Base-by-base conservation (phyloP, 2,113 vertebrate species). In the Mormyrus lacerda region DNA sequence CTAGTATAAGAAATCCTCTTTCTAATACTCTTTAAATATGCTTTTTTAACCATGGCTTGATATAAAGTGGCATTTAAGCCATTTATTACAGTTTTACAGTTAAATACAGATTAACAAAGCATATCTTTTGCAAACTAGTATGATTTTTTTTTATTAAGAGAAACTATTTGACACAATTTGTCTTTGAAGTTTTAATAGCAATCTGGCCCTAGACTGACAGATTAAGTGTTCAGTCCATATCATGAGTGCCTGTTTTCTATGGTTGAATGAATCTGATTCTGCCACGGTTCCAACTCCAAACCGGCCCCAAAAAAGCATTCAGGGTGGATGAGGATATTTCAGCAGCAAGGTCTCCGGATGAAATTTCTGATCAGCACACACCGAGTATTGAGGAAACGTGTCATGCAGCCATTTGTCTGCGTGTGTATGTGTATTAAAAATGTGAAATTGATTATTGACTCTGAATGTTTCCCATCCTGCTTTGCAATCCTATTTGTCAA, bases 81-180 rank as follows among this genome's bases (percentile, higher is more conserved):
- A 50, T 65, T 79, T 51, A 51, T 89, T 48, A 87, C 35, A 47
- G 13, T 53, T 89, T 85, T 89, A 61, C 24, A 89, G 31, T 47
- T 44, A 87, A 86, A 65, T 50, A 61, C 50, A 89, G 35, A 85
- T 13, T n/a, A 69, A 61, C 55, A 58, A 58, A 50, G 11, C 31
- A 61, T 27, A 45, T 85, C 44, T 85, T 89, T 89, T 89, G 88
- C 88, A 61, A 89, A 89, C 21, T 48, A 79, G 17, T 79, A 6
- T 7, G 4, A 53, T 53, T 53, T 53, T 79, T 76, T 79, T 17
- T 39, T 35, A 76, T 79, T 79, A 79, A 42, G 5, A 47, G 82
- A 44, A 84, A 84, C 17, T 45, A 84, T 84, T 47, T 84, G 82
- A 44, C 39, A 6, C 35, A 79, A 42, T 79, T 42, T 42, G 35